Evolutionary conservation across 2,797 vertebrate species (phyloP).

Genomic region (Cyclura pinguis): DNA sequence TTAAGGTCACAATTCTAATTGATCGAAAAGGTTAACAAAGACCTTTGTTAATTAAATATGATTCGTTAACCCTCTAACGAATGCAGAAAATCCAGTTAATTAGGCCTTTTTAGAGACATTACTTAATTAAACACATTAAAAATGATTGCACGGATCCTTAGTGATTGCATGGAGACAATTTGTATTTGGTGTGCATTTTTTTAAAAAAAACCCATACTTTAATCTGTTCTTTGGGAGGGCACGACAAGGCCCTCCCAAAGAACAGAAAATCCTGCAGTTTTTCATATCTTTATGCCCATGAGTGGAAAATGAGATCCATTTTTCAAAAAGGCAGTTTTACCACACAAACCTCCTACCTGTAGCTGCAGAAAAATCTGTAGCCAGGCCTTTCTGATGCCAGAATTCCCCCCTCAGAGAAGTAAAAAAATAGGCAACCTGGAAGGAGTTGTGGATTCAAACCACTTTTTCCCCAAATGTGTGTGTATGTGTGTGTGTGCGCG

Average conservation of each 20-base stretch:
- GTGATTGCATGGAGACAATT: not conserved
- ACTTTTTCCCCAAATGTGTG: not conserved
- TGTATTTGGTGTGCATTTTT: not conserved
- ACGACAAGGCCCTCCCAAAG: not conserved
- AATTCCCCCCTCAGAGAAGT: not conserved
- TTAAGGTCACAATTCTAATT: not conserved
- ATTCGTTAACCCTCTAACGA: not conserved
- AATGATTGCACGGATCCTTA: not conserved
- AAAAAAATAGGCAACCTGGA: not conserved
- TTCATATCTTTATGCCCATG: not conserved
- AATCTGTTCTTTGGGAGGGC: not conserved
- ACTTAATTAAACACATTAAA: not conserved
- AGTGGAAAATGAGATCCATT: not conserved
- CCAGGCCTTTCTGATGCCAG: not conserved
- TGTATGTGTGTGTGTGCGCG: too few relatives aligned
- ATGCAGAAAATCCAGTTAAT: not conserved
- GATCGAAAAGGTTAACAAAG: not conserved
- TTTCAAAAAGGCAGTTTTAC: not conserved
- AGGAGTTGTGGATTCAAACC: not conserved
- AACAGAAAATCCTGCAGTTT: not conserved
- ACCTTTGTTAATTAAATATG: not conserved
- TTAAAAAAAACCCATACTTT: not conserved
- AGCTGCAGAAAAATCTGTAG: not conserved
- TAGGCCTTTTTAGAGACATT: not conserved
- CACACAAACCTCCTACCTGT: not conserved